Conservation (phyloP, 2,113 vertebrate genomes). For the Dipodomys ordii region DNA sequence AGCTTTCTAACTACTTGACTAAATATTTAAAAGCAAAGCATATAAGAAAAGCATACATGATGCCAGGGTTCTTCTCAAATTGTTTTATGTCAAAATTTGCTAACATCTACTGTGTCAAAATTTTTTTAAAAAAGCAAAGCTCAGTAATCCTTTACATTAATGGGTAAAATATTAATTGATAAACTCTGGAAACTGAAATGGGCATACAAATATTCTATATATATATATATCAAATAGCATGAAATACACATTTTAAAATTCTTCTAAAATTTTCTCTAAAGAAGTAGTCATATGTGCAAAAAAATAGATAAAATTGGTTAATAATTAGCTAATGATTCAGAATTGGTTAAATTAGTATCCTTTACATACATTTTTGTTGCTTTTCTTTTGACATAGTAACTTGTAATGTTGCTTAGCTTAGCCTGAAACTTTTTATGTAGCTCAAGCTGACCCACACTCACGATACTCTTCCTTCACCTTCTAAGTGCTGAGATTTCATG, state of each 20-base stretch:
- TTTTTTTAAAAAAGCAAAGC: background rate
- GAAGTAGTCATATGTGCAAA: background rate
- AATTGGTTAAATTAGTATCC: background rate
- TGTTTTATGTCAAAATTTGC: background rate
- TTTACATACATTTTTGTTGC: background rate
- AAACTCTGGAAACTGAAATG: background rate
- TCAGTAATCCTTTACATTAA: background rate
- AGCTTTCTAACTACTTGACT: background rate
- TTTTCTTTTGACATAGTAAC: too few species aligned
- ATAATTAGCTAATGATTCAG: background rate
- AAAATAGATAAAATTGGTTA: background rate
- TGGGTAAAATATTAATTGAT: background rate
- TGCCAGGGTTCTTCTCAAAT: background rate
- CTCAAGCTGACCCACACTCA: too few species aligned
- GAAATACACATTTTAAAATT: background rate
- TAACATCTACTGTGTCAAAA: background rate
- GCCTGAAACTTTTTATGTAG: too few species aligned
- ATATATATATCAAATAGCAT: background rate
- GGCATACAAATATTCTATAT: background rate
- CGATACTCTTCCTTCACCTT: too few species aligned
- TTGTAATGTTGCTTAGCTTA: too few species aligned
- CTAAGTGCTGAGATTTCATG: too few species aligned
- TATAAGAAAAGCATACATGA: background rate
- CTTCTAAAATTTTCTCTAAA: background rate
- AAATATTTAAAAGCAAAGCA: conserved; percentile 21